Evolutionary conservation across 1,140 invertebrate species (phyloP), one percentile per base, ranked within the genome.

Genomic region (Branchinecta lindahli): DNA sequence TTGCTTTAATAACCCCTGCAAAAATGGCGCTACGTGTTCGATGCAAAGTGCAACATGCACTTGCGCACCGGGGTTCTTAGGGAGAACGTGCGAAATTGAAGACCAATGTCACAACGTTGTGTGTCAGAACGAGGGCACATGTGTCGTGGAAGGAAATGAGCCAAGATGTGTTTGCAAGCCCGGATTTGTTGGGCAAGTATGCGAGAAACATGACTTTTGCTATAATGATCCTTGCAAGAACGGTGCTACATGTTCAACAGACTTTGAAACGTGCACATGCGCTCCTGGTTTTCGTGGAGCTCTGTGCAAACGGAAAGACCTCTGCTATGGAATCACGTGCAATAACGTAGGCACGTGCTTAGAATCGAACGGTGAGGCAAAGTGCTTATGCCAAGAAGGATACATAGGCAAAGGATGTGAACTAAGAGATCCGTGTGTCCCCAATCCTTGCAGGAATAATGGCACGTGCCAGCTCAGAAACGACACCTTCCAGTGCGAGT

Each of bases 41-140:
- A 33, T 5, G 33, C 33, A 33, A 33, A 33, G 33, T 33, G 33
- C 33, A 33, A 71, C 74, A 44, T 83, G 82, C 74, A 84, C 90
- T 74, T 94, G 91, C 77, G 84, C 87, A 9, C 74, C 83, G 73
- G 83, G 91, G 73, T 87, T 93, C 82, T 85, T 83, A 66, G 88
- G 78, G 84, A 10, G 86, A 84, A 6, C 83, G 85, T 96, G 93
- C 76, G 89, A 95, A 77, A 88, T 87, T 12, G 52, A 74, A 69
- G 74, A 77, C 71, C 75, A 78, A 20, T 79, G 78, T 66, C 72
- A 75, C 18, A 70, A 74, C 2, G 73, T 74, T 33, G 75, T 76
- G 1, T 78, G 78, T 70, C 74, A 71, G 8, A 77, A 78, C 67
- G 75, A 78, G 72, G 77, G 75, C 10, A 76, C 72, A 10, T 78